Evolutionary conservation across 2,888 invertebrate genomes (phyloP), one percentile per base, ranked within the genome.

Genomic region (Pyrocoelia pectoralis): DNA sequence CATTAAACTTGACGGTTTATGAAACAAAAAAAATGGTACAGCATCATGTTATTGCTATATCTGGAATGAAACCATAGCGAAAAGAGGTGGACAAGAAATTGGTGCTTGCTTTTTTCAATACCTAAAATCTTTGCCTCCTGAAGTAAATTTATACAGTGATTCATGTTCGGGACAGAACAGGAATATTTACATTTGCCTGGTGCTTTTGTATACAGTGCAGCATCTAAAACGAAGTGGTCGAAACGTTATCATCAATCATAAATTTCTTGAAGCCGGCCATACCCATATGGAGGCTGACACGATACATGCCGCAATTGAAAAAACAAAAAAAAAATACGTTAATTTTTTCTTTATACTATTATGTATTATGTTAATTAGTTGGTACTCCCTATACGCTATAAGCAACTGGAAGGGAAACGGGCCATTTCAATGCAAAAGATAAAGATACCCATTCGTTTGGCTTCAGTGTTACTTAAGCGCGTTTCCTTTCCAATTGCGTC

Each of bases 1-100:
- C 58, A 6, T 52, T 58, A 41, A 58, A 58, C 24, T 40, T 50
- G 17, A 56, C 50, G 12, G 33, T 56, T 40, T 40, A 40, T 40
- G 13, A 40, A 40, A 40, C 24, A 40, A 40, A 40, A n/a, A 40
- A 40, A 40, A 40, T 13, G 40, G 13, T 40, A 2, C 40, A 40
- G 40, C 40, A 13, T 13, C 40, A 40, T 40, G 40, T 13, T 40
- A 12, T 40, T 40, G 5, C 40, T 40, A 40, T 40, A 40, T 40
- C 40, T 40, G 40, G 40, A 9, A 40, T 40, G 40, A 40, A 40
- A 40, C 40, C 3, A 40, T n/a, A 40, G 40, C 40, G 40, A 40
- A 40, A 40, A 40, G 40, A 40, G 40, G 40, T 40, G 40, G 40
- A 40, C 40, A 40, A 12, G 13, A 40, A 40, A 40, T 40, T 6